Evolutionary conservation across 2,888 invertebrate species (phyloP).

Genomic region (Nomada fabriciana): DNA sequence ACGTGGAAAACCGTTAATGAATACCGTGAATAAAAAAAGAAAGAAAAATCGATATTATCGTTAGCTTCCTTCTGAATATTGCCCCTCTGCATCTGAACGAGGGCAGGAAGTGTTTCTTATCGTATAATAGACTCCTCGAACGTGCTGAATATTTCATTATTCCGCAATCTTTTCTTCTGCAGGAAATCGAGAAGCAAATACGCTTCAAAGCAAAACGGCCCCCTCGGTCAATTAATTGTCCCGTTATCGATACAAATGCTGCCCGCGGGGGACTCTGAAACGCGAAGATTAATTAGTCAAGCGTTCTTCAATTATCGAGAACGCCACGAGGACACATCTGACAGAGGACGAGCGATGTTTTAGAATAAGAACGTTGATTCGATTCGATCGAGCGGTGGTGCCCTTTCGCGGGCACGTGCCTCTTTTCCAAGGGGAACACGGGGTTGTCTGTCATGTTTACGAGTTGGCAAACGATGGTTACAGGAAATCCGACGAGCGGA

Average conservation of each 20-base stretch:
- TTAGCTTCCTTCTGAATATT: constrained; percentile 58
- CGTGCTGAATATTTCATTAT: constrained; percentile 57
- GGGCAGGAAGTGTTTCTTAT: constrained; percentile 53
- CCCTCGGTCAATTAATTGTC: constrained; percentile 45
- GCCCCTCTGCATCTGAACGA: constrained; percentile 46
- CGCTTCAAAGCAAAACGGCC: constrained; percentile 25
- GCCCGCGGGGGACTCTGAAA: background rate
- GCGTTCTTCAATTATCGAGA: constrained; percentile 44
- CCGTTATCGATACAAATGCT: constrained; percentile 25
- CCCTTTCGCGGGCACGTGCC: constrained; percentile 5
- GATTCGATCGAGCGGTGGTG: background rate
- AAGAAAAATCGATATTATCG: constrained; percentile 63
- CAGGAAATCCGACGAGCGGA: constrained; percentile 61
- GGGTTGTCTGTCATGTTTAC: constrained; percentile 25
- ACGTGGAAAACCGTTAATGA: constrained; percentile 70
- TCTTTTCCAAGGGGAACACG: background rate
- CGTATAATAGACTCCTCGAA: constrained; percentile 42
- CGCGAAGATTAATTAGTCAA: constrained; percentile 37
- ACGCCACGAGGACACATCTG: background rate
- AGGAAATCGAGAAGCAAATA: constrained; percentile 44
- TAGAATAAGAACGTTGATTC: background rate
- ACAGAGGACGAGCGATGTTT: background rate
- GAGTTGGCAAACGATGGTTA: constrained; percentile 53
- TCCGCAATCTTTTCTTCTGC: constrained; percentile 12
- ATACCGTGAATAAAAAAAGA: constrained; percentile 47